A percentile compares a stretch with the other conserved stretches of the same genome.
Conservation (phyloP, 2,797 vertebrate species). For the Tragelaphus eurycerus region DNA sequence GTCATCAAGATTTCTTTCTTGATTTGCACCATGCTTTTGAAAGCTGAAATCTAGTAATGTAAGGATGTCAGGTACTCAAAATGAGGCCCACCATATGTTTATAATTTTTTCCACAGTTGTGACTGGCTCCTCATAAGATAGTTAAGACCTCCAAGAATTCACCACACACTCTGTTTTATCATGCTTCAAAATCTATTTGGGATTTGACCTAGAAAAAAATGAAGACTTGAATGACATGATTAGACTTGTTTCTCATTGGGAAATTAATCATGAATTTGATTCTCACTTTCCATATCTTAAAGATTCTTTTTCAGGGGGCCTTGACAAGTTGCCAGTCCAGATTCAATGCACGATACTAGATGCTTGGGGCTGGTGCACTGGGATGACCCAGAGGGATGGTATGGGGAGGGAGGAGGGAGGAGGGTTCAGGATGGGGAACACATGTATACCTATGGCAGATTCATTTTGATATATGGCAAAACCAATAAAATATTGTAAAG, state of each 20-base stretch:
- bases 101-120: neutral
- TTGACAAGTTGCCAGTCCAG: neutral
- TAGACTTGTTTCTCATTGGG: neutral
- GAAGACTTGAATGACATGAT: neutral
- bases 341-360: no score
- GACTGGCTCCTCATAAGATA: neutral
- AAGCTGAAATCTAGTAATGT: neutral
- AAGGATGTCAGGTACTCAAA: neutral
- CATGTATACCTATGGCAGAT: no score
- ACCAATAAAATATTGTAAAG: no score
- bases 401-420: no score
- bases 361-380: no score
- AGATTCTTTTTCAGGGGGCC: neutral
- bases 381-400: no score
- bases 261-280: slow-evolving; percentile 5
- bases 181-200: neutral
- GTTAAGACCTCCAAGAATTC: neutral
- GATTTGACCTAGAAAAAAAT: neutral
- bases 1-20: neutral
- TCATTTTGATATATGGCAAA: no score
- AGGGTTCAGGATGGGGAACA: no score
- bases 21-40: neutral
- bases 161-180: neutral
- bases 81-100: neutral
- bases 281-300: neutral